phyloP scores from a whole-genome alignment of 1,140 invertebrate genomes.

The Palaemon carinicauda region DNA sequence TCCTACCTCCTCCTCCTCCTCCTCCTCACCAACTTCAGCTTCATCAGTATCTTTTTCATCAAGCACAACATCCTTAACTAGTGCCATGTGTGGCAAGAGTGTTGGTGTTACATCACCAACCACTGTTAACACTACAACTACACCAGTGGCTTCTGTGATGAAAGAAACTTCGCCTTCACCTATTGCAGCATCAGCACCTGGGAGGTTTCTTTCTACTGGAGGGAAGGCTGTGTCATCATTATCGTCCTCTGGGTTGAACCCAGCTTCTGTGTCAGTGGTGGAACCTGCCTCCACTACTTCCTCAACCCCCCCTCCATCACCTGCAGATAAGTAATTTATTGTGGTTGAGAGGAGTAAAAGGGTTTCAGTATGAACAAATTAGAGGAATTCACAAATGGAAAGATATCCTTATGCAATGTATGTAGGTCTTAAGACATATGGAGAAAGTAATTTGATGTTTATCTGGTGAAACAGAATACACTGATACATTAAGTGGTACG shows the following conservation, averaged over 20 bases:
- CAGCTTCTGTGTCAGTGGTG: background rate
- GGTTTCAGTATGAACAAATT: too few species aligned
- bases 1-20: background rate
- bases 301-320: background rate
- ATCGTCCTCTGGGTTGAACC: background rate
- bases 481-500: slow-evolving; percentile 20
- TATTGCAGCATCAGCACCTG: too few species aligned
- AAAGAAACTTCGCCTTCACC: too few species aligned
- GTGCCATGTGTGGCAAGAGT: too few species aligned
- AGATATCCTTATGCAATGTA: too few species aligned
- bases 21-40: background rate
- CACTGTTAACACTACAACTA: too few species aligned
- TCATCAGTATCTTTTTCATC: background rate
- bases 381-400: too few species aligned
- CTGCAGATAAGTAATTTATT: background rate
- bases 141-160: background rate
- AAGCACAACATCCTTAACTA: too few species aligned
- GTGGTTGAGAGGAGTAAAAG: too few species aligned
- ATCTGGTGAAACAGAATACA: slow-evolving; percentile 7
- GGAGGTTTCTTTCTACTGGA: too few species aligned
- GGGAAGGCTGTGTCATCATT: background rate
- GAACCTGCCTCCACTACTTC: background rate
- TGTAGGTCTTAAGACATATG: too few species aligned
- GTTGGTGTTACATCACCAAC: too few species aligned
- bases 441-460: background rate